Conservation (phyloP, 2,113 vertebrate genomes). For the Cebus imitator region DNA sequence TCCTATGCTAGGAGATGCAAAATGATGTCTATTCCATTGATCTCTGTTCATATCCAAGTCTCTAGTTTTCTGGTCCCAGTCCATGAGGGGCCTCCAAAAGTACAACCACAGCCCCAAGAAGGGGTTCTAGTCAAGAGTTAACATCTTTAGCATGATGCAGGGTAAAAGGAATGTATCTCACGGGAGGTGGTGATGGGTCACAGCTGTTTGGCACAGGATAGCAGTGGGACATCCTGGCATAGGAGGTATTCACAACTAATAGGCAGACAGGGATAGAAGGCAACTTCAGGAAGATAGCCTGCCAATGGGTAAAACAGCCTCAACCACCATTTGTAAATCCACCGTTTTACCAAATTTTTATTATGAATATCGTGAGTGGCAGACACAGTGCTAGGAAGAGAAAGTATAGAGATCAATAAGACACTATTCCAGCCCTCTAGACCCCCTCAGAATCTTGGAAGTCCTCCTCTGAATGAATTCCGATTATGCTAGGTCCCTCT, state of each 20-base stretch:
- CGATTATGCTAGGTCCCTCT: not conserved
- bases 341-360: not conserved
- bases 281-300: not conserved
- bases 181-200: not conserved
- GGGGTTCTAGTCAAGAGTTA: not conserved
- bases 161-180: not conserved
- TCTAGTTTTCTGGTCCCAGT: not conserved
- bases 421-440: not conserved
- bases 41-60: not conserved
- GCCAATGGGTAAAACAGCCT: not conserved
- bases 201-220: not conserved
- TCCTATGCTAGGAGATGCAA: not conserved
- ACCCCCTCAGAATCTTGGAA: not conserved
- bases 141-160: not conserved
- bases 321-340: not conserved
- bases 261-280: not conserved
- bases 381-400: not conserved
- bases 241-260: not conserved
- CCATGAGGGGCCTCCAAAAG: not conserved
- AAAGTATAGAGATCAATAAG: not conserved
- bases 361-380: not conserved
- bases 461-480: not conserved
- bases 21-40: not conserved
- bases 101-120: not conserved
- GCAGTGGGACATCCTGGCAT: not conserved